Evolutionary conservation across 2,797 vertebrate species (phyloP), one percentile per base, ranked within the genome.

Genomic region (Molossus molossus): DNA sequence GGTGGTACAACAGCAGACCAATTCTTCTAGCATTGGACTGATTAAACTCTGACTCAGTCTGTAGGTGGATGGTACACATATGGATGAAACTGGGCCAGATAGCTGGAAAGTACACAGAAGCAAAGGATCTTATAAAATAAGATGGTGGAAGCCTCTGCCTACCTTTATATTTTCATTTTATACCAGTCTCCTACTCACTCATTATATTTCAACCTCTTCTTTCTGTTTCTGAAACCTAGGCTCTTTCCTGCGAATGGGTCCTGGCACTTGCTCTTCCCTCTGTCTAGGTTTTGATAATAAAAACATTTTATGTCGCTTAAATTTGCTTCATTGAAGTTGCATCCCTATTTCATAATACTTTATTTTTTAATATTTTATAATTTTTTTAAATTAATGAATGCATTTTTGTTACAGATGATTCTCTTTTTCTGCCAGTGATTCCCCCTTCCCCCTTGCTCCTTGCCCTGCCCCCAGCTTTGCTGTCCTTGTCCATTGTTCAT

Each of bases 11-110:
- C 67, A 82, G 40, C 5, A 85, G 40, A 87, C 13, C 67, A 90
- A 81, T 87, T 93, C 73, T 96, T 76, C 69, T 95, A 65, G 21
- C 48, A 85, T 81, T 94, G 79, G 14, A 73, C n/a, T 88, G 67
- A 77, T 88, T 60, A 92, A 93, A 48, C 8, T 93, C 45, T 92
- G 87, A 86, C 60, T 95, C 77, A 88, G 23, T 73, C 23, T 91
- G 82, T 93, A 72, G 73, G 90, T 91, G 79, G 73, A 82, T 86
- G 29, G 9, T 91, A 94, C 10, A 77, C 67, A 94, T 84, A 73
- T 91, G 55, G 55, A 72, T 85, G 67, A 93, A 60, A 21, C 12
- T 88, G 48, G 67, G 62, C 69, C 79, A 94, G 83, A 94, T 86
- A 57, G 55, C 50, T 88, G 4, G 55, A 37, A 84, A 85, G 48